Conservation (phyloP, 2,797 vertebrate species). For the Australoheros facetus region DNA sequence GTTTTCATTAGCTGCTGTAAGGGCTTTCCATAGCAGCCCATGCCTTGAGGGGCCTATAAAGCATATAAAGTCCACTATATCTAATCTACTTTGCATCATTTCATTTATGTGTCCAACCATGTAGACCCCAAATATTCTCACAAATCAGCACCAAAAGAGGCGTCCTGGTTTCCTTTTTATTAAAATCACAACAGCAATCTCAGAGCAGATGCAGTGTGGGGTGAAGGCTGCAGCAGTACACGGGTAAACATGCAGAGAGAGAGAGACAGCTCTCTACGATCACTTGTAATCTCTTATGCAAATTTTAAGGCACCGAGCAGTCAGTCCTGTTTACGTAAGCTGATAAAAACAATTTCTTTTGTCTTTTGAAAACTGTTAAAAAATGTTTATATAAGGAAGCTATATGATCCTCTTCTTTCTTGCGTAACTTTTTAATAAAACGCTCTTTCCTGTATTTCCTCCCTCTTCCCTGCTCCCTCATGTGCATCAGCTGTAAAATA, state of each 20-base stretch:
- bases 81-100: neutral
- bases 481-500: neutral
- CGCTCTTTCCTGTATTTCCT: neutral
- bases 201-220: neutral
- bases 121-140: neutral
- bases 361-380: neutral
- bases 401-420: neutral
- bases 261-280: neutral
- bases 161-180: neutral
- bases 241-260: neutral
- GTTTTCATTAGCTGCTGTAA: neutral
- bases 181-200: neutral
- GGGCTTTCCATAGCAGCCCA: no score
- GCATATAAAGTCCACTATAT: neutral
- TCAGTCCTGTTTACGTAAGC: neutral
- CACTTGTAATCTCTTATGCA: neutral
- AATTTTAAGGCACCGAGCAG: neutral
- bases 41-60: neutral
- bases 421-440: conserved; percentile 2
- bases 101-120: neutral
- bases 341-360: accelerated
- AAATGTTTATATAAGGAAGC: neutral
- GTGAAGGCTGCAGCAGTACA: neutral
- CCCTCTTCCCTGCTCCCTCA: neutral
- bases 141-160: neutral